Conservation (phyloP, 64 coral and sea anemone genomes). For the Stichodactyla helianthus region DNA sequence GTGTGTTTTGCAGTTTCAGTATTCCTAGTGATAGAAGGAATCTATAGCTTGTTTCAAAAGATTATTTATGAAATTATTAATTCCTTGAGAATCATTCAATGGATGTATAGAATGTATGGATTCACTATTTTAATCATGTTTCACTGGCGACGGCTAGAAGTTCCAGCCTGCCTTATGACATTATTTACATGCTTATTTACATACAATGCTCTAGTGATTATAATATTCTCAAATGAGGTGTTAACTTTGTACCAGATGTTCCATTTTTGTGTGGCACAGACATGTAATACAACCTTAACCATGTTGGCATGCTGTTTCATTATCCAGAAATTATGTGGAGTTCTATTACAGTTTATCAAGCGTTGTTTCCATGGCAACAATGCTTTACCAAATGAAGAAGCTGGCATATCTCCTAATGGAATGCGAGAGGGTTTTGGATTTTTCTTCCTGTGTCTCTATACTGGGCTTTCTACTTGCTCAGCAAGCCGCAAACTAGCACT, state of each 20-base stretch:
- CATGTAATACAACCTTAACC: constrained; percentile 76
- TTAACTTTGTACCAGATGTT: constrained; percentile 47
- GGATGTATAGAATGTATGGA: constrained; percentile 95
- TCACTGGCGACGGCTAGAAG: constrained; percentile 81
- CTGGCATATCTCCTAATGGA: constrained; percentile 63
- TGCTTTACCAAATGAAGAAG: constrained; percentile 51
- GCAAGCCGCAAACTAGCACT: constrained; percentile 82
- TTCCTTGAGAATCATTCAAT: constrained; percentile 54
- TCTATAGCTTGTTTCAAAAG: constrained; percentile 48
- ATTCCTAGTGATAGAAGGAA: constrained; percentile 36
- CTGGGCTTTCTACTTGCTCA: constrained; percentile 80
- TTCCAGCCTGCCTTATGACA: constrained; percentile 59
- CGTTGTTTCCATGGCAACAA: constrained; percentile 60
- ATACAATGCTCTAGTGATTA: constrained; percentile 50
- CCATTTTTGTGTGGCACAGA: constrained; percentile 70
- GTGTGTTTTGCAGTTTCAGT: constrained; percentile 59
- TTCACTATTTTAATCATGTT: constrained; percentile 69
- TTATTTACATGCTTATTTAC: constrained; percentile 59
- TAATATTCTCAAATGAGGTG: constrained; percentile 59
- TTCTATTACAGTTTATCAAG: constrained; percentile 46
- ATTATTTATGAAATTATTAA: constrained; percentile 49
- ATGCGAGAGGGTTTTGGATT: constrained; percentile 89
- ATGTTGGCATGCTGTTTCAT: constrained; percentile 84
- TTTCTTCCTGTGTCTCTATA: constrained; percentile 89
- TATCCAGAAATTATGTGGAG: constrained; percentile 68